A percentile compares a stretch with the other conserved stretches of the same genome.
phyloP scores from a whole-genome alignment of 2,113 vertebrate genomes.

The Oreochromis niloticus region DNA sequence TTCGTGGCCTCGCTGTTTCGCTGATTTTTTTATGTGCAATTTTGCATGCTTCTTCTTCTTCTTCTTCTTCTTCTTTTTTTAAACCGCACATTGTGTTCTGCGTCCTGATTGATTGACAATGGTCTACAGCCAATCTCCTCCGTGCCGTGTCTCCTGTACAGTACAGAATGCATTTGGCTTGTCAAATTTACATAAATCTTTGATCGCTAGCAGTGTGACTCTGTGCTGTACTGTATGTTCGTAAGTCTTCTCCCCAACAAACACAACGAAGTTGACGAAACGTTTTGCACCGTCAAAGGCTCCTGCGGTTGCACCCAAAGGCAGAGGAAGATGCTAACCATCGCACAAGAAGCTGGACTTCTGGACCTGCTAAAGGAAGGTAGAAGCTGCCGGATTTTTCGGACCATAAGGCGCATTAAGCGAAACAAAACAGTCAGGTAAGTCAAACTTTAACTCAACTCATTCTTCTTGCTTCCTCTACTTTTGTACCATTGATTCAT shows the following conservation, averaged over 20 bases:
- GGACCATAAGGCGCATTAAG: too few relatives aligned
- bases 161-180: fast-evolving
- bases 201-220: fast-evolving
- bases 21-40: background rate
- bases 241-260: background rate
- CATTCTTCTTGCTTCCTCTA: too few relatives aligned
- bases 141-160: background rate
- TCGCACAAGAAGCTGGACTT: background rate
- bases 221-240: background rate
- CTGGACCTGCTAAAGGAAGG: too few relatives aligned
- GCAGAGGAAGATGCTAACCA: background rate
- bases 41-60: background rate
- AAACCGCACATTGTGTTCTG: background rate
- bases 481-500: too few relatives aligned
- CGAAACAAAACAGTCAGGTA: too few relatives aligned
- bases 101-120: background rate
- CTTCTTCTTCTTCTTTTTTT: too few relatives aligned
- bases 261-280: fast-evolving
- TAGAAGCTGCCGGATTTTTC: too few relatives aligned
- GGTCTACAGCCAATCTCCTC: background rate
- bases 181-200: background rate
- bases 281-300: fast-evolving
- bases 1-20: fast-evolving
- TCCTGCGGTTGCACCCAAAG: fast-evolving
- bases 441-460: too few relatives aligned